A percentile compares a stretch with the other conserved stretches of the same genome.
Conservation (phyloP, 2,797 vertebrate species). For the Melanotaenia nigrans region DNA sequence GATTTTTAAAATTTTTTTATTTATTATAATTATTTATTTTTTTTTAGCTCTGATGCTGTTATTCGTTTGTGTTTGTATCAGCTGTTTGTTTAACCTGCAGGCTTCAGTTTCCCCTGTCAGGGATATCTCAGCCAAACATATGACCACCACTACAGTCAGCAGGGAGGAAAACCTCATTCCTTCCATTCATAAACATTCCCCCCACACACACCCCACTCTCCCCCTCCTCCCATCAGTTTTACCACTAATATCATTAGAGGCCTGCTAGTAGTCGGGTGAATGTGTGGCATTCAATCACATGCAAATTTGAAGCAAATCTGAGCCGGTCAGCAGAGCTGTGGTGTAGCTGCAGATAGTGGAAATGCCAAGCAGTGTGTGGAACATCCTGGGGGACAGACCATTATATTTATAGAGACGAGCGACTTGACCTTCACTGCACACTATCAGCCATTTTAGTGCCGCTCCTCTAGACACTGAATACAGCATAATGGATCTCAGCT, state of each 20-base stretch:
- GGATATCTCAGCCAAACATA: constrained; percentile 39
- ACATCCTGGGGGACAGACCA: constrained; percentile 82
- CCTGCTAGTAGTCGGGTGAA: constrained; percentile 53
- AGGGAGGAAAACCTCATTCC: constrained; percentile 70
- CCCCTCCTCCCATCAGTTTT: constrained; percentile 41
- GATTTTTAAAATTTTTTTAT: too few relatives aligned
- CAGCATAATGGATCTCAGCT: constrained; percentile 75
- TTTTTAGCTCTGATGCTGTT: background rate
- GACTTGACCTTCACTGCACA: constrained; percentile 85
- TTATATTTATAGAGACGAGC: constrained; percentile 84
- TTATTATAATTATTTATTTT: too few relatives aligned
- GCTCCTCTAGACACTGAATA: constrained; percentile 71
- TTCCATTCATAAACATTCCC: constrained; percentile 74
- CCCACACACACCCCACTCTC: background rate
- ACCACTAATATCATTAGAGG: constrained; percentile 62
- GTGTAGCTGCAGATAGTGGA: constrained; percentile 74
- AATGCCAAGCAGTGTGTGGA: constrained; percentile 75
- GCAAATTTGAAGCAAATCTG: constrained; percentile 66
- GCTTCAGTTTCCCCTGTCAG: constrained; percentile 26
- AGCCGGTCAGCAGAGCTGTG: constrained; percentile 64
- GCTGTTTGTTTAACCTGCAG: constrained; percentile 23
- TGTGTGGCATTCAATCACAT: constrained; percentile 71
- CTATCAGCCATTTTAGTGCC: constrained; percentile 81
- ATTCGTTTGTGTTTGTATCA: background rate
- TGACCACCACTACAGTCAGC: constrained; percentile 60